Evolutionary conservation across 1,140 invertebrate species (phyloP).

Genomic region (Babylonia areolata): DNA sequence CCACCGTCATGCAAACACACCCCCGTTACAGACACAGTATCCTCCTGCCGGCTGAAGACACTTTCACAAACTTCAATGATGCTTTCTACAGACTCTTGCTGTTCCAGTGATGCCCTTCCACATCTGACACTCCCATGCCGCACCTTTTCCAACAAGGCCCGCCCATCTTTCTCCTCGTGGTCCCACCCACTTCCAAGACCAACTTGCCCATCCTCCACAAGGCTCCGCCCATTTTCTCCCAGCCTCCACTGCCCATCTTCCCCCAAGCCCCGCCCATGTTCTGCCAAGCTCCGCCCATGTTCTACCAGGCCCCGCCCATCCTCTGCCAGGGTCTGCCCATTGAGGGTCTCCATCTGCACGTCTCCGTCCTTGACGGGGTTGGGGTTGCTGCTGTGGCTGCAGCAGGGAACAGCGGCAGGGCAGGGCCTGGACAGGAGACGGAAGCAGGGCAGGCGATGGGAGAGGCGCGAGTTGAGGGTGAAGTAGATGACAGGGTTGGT

Average conservation of each 20-base stretch:
- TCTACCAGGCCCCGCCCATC: neutral
- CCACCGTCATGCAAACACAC: no score
- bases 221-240: neutral
- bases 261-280: neutral
- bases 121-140: neutral
- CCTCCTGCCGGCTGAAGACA: neutral
- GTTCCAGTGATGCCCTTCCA: neutral
- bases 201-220: neutral
- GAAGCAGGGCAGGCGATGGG: conserved; percentile 1
- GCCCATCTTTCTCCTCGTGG: neutral
- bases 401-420: neutral
- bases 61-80: neutral
- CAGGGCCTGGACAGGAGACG: no score
- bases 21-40: no score
- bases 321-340: no score
- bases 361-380: neutral
- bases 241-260: neutral
- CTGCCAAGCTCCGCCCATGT: no score
- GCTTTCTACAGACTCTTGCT: neutral
- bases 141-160: neutral
- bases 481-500: conserved; percentile 41
- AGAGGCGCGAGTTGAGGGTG: conserved; percentile 31
- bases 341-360: neutral
- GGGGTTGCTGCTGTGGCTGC: neutral
- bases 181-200: neutral